Conservation (phyloP, 2,797 vertebrate species). For the Anas flavirostris region DNA sequence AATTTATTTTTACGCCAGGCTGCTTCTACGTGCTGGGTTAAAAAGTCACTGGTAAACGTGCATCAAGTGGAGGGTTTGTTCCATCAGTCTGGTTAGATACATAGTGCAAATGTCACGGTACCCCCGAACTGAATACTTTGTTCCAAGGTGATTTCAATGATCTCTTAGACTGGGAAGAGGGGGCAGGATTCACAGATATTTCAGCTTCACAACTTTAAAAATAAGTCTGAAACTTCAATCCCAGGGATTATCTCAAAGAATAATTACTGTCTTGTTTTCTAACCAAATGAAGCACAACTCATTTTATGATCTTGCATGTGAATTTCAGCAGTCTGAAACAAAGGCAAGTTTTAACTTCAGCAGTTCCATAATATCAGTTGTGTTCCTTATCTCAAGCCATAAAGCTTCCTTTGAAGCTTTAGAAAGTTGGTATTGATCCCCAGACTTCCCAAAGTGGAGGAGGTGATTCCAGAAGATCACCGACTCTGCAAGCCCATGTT, state of each 20-base stretch:
- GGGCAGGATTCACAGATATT: background rate
- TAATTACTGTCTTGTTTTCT: background rate
- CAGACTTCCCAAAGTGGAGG: background rate
- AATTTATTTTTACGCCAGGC: constrained; percentile 19
- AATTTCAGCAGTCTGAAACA: background rate
- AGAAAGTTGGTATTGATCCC: background rate
- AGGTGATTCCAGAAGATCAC: background rate
- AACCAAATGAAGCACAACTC: background rate
- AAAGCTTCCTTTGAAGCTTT: background rate
- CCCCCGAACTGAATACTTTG: background rate
- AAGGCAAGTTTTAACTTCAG: background rate
- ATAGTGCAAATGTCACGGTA: background rate
- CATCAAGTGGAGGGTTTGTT: background rate
- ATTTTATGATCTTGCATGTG: background rate
- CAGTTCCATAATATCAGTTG: background rate
- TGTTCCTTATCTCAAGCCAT: background rate
- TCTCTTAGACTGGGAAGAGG: background rate
- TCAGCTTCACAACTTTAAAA: background rate
- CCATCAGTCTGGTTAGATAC: background rate
- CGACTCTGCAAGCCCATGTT: background rate
- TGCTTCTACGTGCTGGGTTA: background rate
- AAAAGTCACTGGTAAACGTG: background rate
- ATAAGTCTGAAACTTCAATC: background rate
- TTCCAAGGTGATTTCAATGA: background rate
- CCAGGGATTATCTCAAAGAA: background rate